Percentiles rank a stretch among this genome's conserved stretches.
phyloP scores from a whole-genome alignment of 2,113 vertebrate species.

The Chiloscyllium plagiosum region DNA sequence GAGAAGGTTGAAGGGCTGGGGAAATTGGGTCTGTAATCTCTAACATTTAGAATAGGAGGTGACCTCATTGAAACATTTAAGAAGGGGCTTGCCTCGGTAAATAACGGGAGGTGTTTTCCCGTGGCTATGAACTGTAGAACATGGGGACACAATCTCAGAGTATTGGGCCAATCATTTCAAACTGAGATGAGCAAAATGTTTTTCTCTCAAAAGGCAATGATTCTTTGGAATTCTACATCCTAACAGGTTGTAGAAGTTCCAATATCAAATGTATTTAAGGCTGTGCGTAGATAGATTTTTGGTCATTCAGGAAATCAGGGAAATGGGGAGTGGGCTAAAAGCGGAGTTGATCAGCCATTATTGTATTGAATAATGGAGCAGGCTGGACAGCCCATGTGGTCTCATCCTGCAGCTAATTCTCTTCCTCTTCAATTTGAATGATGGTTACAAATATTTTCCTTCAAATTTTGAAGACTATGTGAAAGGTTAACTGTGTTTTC shows the following conservation, averaged over 20 bases:
- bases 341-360: not conserved
- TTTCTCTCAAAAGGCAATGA: not conserved
- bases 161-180: not conserved
- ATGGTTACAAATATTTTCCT: not conserved
- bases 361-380: not conserved
- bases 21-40: not conserved
- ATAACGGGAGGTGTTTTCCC: not conserved
- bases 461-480: not conserved
- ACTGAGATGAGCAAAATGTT: not conserved
- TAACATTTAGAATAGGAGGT: not conserved
- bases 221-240: not conserved
- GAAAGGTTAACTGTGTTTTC: not conserved
- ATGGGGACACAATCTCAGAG: not conserved
- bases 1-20: not conserved
- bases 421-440: not conserved
- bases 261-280: not conserved
- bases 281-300: not conserved
- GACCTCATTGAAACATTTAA: not conserved
- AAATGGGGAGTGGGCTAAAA: not conserved
- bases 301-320: not conserved
- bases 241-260: too few relatives aligned
- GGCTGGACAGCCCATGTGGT: not conserved
- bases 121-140: not conserved
- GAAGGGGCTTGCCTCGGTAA: not conserved
- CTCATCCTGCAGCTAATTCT: not conserved